Base-by-base conservation (phyloP, 2,113 vertebrate species). In the Bostrychus sinensis region DNA sequence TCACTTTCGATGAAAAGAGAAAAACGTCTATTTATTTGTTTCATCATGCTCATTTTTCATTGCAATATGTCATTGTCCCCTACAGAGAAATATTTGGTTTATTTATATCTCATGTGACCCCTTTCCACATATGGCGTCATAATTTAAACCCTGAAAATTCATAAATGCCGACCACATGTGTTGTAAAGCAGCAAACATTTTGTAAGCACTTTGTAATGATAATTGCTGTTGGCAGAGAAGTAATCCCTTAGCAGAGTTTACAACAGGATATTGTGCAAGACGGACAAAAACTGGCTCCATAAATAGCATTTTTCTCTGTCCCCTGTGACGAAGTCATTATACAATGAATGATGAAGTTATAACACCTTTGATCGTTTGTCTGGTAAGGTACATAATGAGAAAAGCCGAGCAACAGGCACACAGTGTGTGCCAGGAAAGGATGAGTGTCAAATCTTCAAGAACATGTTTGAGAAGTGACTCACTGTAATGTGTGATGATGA, bases 121-220 rank as follows among this genome's bases (percentile, higher is more conserved):
- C 53, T 17, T 73, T 80, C 68, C 45, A 59, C 28, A 43, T 39
- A 59, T 50, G 38, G 60, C 78, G 61, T 78, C 54, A 76, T 72
- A 56, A 78, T 77, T 61, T 45, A 68, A 75, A 67, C 45, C 28
- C 45, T 48, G 5, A 60, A 79, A 75, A 70, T 42, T 72, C 46
- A 84, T 70, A 82, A 85, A 88, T 86, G 75, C 70, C 73, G 83
- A 90, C 85, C 74, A 88, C 77, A 79, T 78, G 83, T 77, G 66
- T 70, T 64, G 76, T 85, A 73, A 88, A 79, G 54, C 51, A 74
- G 53, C 54, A 70, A 73, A 83, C 26, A 65, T 81, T 85, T 80
- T 79, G 84, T 77, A 79, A 86, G 73, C 75, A 71, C 78, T 86
- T 78, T 79, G 81, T 84, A 84, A 86, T 83, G 80, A 79, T 89